Base-by-base conservation (phyloP, 2,113 vertebrate genomes). In the Tragelaphus scriptus region DNA sequence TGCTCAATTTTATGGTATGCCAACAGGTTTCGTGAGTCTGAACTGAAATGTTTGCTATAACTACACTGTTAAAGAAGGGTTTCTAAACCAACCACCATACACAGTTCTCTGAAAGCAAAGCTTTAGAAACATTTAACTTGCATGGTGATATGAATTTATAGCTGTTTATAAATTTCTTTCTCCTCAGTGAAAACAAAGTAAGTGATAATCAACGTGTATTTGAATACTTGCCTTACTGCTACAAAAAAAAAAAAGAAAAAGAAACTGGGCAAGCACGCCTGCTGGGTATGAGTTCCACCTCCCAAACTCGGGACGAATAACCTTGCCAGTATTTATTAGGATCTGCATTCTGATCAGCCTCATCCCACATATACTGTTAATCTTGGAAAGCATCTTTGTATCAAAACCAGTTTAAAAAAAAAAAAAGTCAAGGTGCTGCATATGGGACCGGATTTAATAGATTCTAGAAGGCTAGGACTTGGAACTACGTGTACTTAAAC, bases 1-100 rank as follows among this genome's bases (percentile, higher is more conserved):
- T 94, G 89, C 61, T 97, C 86, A 91, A 93, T 91, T 97, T 89
- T 88, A 95, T 32, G 79, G 91, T 81, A 92, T 19, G 51, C 77
- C 59, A 95, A 93, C 56, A 97, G 51, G 90, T 91, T 93, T 82
- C 65, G 53, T 28, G 53, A 77, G 30, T 91, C 28, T 87, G 77
- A 75, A 88, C 82, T 68, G 68, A 91, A 98, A 71, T 36, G 94
- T 51, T 47, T 7, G 82, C 81, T 93, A 11, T 56, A 91, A 61
- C 59, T 53, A 82, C 36, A 89, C 2, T 59, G 47, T 75, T 75
- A 92, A 94, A 65, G 51, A 94, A 88, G 30, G 82, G 26, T 84
- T 92, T 92, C 75, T 68, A 85, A 47, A 40, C 28, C 32, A 96
- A 89, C 61, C 55, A 51, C 47, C 3, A 56, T 36, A 71, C 19